Evolutionary conservation across 2,113 vertebrate species (phyloP), one percentile per base, ranked within the genome.

Genomic region (Paratilapia polleni): DNA sequence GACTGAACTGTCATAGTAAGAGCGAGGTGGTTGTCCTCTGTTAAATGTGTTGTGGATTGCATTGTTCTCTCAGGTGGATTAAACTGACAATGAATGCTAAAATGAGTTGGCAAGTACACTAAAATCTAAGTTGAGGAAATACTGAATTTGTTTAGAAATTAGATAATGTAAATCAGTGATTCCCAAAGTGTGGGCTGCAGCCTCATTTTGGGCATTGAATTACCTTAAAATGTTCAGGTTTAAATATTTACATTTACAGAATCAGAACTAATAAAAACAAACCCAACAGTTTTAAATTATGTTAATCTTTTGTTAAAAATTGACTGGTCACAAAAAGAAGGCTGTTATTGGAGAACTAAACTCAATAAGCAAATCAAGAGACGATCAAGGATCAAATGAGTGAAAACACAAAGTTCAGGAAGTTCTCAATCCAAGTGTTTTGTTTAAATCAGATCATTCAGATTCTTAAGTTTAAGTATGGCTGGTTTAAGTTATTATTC

Each of bases 351-450:
- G 0, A 70, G 41, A 31, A 73, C 52, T 52, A 31, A 26, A 52
- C 43, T 17, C 24, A 73, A 73, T 13, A 52, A 73, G 6, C 5
- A 49, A 15, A 49, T 49, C 2, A 0, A 20, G 24, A 70, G 66
- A 13, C 3, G 43, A 20, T 13, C 26, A 22, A 41, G 6, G 34
- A 66, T 24, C 63, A 47, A 26, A 68, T 47, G 0, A 68, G 26
- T 13, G 66, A 70, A 49, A 49, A 70, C 66, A 20, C 13, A 68
- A 52, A 52, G 24, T 0, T 31, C 24, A 31, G 24, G 43, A 1
- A 24, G 17, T 52, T 26, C 28, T 5, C 20, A 68, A 47, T 10
- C 62, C 0, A 0, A 2, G n/a, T 24, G 12, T 24, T 64, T 11
- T 9, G 62, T 66, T 66, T 43, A 68, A 68, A 6, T 68, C 63